These are phyloP conservation scores for Cosmia trapezina DNA, from an alignment of 2,888 invertebrate genomes.

Conservation along the genomic window DNA sequence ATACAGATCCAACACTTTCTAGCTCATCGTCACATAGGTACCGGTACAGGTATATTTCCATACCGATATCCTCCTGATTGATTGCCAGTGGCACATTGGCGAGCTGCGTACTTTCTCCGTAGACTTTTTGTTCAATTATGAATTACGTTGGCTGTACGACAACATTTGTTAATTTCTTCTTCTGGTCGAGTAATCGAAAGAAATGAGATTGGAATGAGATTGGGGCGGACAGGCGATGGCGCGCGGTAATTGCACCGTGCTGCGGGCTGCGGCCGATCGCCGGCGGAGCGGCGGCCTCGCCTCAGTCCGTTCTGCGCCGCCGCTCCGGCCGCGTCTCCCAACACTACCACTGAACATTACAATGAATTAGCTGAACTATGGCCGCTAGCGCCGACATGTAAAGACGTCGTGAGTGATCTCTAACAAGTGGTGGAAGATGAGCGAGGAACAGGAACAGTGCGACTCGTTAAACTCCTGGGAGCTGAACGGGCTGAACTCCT, in stretches of 20 bases:
- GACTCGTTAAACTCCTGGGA: conserved; percentile 89
- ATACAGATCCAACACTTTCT: conserved; percentile 60
- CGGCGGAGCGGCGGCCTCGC: conserved; percentile 79
- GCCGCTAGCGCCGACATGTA: conserved; percentile 73
- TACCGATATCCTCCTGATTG: conserved; percentile 76
- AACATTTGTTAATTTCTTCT: conserved; percentile 83
- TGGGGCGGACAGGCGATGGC: conserved; percentile 78
- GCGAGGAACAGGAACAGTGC: conserved; percentile 85
- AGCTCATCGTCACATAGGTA: conserved; percentile 64
- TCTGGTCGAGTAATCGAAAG: conserved; percentile 81
- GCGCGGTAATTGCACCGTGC: conserved; percentile 78
- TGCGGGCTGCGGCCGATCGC: conserved; percentile 68
- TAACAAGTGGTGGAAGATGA: conserved; percentile 79
- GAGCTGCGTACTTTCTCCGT: conserved; percentile 77
- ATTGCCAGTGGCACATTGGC: conserved; percentile 71
- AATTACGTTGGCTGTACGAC: conserved; percentile 70
- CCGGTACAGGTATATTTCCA: conserved; percentile 65
- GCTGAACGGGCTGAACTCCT: conserved; percentile 91
- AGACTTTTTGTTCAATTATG: conserved; percentile 76
- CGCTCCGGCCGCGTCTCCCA: conserved; percentile 63
- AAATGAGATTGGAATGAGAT: conserved; percentile 86
- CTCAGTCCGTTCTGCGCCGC: conserved; percentile 65
- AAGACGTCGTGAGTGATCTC: conserved; percentile 76
- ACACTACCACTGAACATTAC: conserved; percentile 58
- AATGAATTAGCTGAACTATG: conserved; percentile 76